Conservation (phyloP, 2,113 vertebrate genomes). For the Silurus meridionalis region DNA sequence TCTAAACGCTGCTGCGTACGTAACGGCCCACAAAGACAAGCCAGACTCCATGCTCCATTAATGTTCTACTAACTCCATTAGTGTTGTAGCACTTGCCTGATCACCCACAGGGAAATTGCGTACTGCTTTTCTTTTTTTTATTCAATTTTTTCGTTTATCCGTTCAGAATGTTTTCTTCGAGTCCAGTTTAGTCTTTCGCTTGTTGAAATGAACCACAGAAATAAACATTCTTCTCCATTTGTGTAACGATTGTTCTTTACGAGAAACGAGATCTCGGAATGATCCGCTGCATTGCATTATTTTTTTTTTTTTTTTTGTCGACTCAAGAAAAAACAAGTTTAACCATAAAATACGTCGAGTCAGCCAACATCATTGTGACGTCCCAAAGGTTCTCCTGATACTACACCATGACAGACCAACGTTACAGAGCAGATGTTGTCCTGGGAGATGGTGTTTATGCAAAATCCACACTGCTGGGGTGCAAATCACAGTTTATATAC, state of each 20-base stretch:
- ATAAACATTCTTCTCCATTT: not conserved
- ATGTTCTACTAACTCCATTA: not conserved
- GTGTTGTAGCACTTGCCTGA: not conserved
- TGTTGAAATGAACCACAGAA: constrained; percentile 10
- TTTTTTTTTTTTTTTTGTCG: too few relatives aligned
- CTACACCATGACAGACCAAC: too few relatives aligned
- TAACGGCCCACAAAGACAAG: not conserved
- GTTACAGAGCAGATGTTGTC: too few relatives aligned
- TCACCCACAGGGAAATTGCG: not conserved
- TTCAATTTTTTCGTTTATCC: too few relatives aligned
- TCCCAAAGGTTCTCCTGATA: too few relatives aligned
- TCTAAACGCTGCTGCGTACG: not conserved
- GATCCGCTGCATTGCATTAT: not conserved
- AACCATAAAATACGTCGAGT: too few relatives aligned
- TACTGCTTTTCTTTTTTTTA: not conserved
- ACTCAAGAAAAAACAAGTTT: too few relatives aligned
- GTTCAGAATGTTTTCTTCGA: not conserved
- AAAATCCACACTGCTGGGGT: too few relatives aligned
- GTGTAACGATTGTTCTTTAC: not conserved
- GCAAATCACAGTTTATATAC: too few relatives aligned
- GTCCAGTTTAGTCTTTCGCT: constrained; percentile 9
- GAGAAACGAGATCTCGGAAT: not conserved
- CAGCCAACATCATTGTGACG: too few relatives aligned
- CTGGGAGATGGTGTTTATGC: too few relatives aligned
- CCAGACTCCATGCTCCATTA: too few relatives aligned